Conservation (phyloP, 2,113 vertebrate genomes). For the Carassius auratus region DNA sequence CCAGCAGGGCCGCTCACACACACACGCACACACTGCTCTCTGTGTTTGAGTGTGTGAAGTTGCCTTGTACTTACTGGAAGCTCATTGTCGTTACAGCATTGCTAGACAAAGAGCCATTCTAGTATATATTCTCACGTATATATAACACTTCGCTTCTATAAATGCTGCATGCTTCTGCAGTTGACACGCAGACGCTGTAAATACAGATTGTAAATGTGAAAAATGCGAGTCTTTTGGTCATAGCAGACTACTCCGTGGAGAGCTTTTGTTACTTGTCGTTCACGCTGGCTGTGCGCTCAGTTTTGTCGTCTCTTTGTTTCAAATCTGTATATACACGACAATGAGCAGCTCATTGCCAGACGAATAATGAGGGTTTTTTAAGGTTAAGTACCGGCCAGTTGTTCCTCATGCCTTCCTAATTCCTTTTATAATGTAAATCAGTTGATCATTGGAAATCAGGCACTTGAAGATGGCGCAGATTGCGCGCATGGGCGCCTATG, state of each 20-base stretch:
- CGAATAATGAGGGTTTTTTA: slow-evolving; percentile 7
- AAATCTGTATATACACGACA: not conserved
- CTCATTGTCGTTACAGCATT: slow-evolving; percentile 22
- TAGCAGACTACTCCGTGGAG: not conserved
- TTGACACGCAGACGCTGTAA: not conserved
- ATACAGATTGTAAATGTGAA: not conserved
- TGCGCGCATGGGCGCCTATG: not conserved
- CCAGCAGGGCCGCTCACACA: not conserved
- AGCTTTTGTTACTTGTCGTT: slow-evolving; percentile 15
- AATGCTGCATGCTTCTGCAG: not conserved
- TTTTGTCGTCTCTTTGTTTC: slow-evolving; percentile 27
- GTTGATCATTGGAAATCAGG: too few species aligned
- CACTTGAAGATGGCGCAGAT: not conserved
- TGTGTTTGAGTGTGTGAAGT: slow-evolving; percentile 28
- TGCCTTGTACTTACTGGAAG: slow-evolving; percentile 22
- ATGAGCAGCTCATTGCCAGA: not conserved
- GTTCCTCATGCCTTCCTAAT: not conserved
- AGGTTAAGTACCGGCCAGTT: not conserved
- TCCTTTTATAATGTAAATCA: slow-evolving; percentile 17
- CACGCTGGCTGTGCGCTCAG: not conserved
- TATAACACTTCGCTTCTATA: not conserved
- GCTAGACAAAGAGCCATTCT: slow-evolving; percentile 20
- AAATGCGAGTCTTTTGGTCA: not conserved
- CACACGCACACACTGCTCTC: not conserved
- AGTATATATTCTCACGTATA: not conserved